Evolutionary conservation across 2,797 vertebrate genomes (phyloP).

Genomic region (Morus bassanus): DNA sequence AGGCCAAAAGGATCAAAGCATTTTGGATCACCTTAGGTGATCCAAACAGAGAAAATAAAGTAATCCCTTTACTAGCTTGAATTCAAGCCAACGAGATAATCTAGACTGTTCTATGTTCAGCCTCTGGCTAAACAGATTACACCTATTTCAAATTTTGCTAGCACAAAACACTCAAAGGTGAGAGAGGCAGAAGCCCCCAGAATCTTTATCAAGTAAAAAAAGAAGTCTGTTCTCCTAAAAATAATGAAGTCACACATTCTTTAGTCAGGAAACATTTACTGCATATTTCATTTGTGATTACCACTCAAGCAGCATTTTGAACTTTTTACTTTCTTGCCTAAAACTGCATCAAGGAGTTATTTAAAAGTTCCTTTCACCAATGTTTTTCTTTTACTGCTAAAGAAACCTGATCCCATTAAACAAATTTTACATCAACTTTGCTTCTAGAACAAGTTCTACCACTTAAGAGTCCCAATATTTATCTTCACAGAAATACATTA

Average conservation of each 20-base stretch:
- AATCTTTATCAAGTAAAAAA: neutral
- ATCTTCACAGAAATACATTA: neutral
- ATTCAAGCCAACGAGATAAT: slow-evolving; percentile 8
- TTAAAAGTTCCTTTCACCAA: neutral
- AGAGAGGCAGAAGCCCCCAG: neutral
- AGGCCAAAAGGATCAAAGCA: neutral
- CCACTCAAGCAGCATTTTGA: neutral
- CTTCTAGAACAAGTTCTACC: neutral
- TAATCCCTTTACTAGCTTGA: neutral
- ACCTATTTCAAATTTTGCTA: neutral
- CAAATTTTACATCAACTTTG: neutral
- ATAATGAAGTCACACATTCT: neutral
- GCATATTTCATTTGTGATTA: neutral
- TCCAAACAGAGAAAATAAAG: neutral
- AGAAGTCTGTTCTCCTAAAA: neutral
- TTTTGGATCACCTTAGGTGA: neutral
- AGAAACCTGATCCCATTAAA: neutral
- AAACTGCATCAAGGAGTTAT: neutral
- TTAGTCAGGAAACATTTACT: neutral
- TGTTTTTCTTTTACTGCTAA: neutral
- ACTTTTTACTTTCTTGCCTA: neutral
- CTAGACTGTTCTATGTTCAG: neutral
- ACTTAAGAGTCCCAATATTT: neutral
- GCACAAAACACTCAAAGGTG: neutral
- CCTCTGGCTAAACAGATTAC: slow-evolving; percentile 12